These are phyloP conservation scores for Meliscaeva auricollis DNA, from an alignment of 2,888 invertebrate genomes.

Conservation along the genomic window DNA sequence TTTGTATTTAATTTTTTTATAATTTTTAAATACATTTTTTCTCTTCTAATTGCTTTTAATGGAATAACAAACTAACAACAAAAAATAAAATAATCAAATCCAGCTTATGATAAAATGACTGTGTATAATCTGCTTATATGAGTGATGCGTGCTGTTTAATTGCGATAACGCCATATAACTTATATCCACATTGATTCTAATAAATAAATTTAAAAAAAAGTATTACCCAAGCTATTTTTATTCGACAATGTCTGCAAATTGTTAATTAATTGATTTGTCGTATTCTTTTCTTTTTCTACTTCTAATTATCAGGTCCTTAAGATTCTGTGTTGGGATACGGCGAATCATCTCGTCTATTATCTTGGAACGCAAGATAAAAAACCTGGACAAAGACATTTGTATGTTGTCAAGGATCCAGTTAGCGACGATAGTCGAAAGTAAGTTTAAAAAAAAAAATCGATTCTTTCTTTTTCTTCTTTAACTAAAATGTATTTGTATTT, in stretches of 20 bases:
- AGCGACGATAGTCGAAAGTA: constrained; percentile 88
- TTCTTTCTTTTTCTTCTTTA: background rate
- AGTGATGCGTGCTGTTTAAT: constrained; percentile 51
- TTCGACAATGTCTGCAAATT: background rate
- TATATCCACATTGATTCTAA: constrained; percentile 53
- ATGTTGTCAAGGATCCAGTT: constrained; percentile 91
- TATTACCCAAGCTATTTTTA: background rate
- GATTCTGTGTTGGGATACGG: constrained; percentile 94
- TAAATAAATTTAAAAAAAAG: background rate
- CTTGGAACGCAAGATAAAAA: constrained; percentile 91
- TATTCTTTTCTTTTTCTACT: background rate
- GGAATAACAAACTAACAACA: constrained; percentile 14
- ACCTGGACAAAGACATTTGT: constrained; percentile 95
- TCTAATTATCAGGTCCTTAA: constrained; percentile 84
- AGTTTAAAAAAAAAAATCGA: constrained; percentile 40
- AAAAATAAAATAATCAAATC: constrained; percentile 18
- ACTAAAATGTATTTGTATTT: constrained; percentile 2
- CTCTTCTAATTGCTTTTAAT: constrained; percentile 53
- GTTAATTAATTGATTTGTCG: background rate
- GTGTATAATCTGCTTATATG: constrained; percentile 69
- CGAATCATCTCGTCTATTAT: constrained; percentile 92
- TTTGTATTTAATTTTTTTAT: constrained; percentile 8
- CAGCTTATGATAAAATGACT: constrained; percentile 60
- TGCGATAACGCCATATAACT: constrained; percentile 50
- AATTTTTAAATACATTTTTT: constrained; percentile 25